Base-by-base conservation (phyloP, 2,797 vertebrate genomes). In the Typhlichthys subterraneus region DNA sequence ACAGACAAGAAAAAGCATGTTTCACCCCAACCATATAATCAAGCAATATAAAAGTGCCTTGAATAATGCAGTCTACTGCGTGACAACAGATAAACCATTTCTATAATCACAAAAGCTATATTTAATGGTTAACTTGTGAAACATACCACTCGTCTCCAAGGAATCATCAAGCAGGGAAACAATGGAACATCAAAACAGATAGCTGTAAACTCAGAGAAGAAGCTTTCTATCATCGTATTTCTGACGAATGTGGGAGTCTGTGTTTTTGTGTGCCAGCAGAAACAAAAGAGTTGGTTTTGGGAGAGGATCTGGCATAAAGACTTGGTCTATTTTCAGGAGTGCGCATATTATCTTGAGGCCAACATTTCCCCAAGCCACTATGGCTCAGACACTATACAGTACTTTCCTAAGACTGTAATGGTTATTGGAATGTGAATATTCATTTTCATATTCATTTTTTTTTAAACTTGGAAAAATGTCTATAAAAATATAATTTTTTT, bases 51-150 rank as follows among this genome's bases (percentile, higher is more conserved):
- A 88, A 88, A 93, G 88, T 91, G 89, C 86, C 90, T 88, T 91
- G 64, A 73, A 79, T 78, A 61, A 67, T 81, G 78, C 81, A 89
- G 87, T 91, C 91, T 91, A 77, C 91, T 90, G 91, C 91, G 91
- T 94, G 92, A 94, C 91, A 94, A 86, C 84, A 92, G 88, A 94
- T 91, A 88, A 94, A 95, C 88, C 86, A 89, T 79, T 90, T 87
- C 76, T 90, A 87, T 93, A 93, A 94, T 93, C 90, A 45, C 57
- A 58, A 14, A 58, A 23, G n/a, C 57, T 53, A 13, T 90, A 77
- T 72, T 75, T 73, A 85, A 59, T 79, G 91, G 91, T 86, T 89
- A 92, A 89, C 88, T 91, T 89, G 85, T 86, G 83, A 84, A 83
- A 89, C 80, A 85, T 77, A 84, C 81, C 86, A 71, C 88, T 85